Evolutionary conservation across 30 jellyfish, hydroid and myxozoan genomes (phyloP).

Genomic region (Rhopilema esculentum): DNA sequence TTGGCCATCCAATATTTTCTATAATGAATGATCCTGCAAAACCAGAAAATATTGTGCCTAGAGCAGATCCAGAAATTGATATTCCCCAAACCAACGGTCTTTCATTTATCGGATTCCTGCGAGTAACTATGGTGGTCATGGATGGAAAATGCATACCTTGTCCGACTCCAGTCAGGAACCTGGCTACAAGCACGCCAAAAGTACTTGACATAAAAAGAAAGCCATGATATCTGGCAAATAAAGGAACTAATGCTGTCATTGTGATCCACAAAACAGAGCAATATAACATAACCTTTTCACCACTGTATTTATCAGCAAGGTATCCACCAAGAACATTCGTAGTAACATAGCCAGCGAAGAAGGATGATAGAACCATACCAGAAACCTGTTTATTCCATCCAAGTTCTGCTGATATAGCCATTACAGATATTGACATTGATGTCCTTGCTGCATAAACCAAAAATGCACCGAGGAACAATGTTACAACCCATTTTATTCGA

Average conservation of each 20-base stretch:
- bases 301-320: constrained; percentile 95
- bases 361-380: constrained; percentile 98
- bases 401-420: constrained; percentile 86
- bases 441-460: constrained; percentile 93
- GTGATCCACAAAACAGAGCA: constrained; percentile 81
- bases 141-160: constrained; percentile 99
- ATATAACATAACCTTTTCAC: constrained; percentile 87
- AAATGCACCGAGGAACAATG: constrained; percentile 82
- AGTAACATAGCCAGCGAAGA: constrained; percentile 96
- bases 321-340: constrained; percentile 96
- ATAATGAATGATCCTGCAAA: constrained; percentile 92
- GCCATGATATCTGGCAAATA: constrained; percentile 78
- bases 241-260: constrained; percentile 79
- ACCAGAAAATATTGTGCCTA: constrained; percentile 93
- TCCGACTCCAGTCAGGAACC: constrained; percentile 98
- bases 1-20: constrained; percentile 91
- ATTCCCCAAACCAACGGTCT: constrained; percentile 87
- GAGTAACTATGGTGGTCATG: constrained; percentile 73
- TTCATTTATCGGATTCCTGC: constrained; percentile 81
- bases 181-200: constrained; percentile 76
- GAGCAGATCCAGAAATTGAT: constrained; percentile 94
- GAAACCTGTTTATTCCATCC: constrained; percentile 99
- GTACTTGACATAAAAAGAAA: constrained; percentile 74
- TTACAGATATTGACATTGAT: constrained; percentile 94
- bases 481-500: constrained; percentile 85